phyloP scores from a whole-genome alignment of 2,888 invertebrate species.

The Caenorhabditis wallacei region DNA sequence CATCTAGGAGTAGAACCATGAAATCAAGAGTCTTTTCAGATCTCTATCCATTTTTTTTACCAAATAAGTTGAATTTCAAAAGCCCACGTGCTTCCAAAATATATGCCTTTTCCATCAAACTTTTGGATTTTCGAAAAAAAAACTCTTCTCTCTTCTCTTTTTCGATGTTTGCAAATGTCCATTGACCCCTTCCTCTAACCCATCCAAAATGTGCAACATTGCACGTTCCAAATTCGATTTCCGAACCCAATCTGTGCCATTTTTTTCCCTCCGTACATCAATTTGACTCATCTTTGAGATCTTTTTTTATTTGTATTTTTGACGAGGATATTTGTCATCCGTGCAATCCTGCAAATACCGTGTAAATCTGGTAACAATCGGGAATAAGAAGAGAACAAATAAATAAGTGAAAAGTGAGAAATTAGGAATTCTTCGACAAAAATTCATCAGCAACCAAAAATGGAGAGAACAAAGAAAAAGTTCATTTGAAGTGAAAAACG shows the following conservation, averaged over 20 bases:
- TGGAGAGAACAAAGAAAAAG: slow-evolving; percentile 21
- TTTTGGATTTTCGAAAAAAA: slow-evolving; percentile 35
- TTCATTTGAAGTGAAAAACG: slow-evolving; percentile 17
- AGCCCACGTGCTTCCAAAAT: slow-evolving; percentile 11
- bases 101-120: slow-evolving; percentile 7
- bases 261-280: background rate
- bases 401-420: slow-evolving; percentile 1
- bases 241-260: slow-evolving; percentile 53
- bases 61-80: background rate
- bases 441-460: background rate
- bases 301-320: slow-evolving; percentile 7
- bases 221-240: slow-evolving; percentile 65
- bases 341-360: slow-evolving; percentile 49
- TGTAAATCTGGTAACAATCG: slow-evolving; percentile 2
- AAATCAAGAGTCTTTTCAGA: too few species aligned
- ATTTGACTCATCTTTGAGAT: slow-evolving; percentile 57
- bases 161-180: slow-evolving; percentile 24
- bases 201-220: slow-evolving; percentile 56
- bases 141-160: too few species aligned
- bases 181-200: slow-evolving; percentile 17
- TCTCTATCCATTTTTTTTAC: background rate
- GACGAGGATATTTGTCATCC: slow-evolving; percentile 15
- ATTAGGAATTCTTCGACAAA: background rate
- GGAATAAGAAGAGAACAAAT: background rate
- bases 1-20: too few species aligned